Conservation (phyloP, 2,113 vertebrate species). For the Riparia riparia region DNA sequence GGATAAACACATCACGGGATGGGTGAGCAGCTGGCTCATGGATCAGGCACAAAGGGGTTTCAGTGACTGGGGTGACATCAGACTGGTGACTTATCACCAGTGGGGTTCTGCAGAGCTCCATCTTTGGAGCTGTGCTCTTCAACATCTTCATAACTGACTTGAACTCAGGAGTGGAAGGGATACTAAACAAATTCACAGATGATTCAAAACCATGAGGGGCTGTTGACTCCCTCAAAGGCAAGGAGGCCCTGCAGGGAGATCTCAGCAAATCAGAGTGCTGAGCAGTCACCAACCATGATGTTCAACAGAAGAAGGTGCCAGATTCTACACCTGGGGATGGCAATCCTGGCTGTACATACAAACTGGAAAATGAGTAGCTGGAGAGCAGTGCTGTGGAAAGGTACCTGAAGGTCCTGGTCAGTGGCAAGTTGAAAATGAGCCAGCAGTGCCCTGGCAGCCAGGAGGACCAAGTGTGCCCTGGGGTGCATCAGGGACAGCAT, state of each 20-base stretch:
- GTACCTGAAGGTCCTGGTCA: rapidly evolving
- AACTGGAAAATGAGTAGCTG: background rate
- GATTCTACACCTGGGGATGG: background rate
- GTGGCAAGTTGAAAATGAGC: rapidly evolving
- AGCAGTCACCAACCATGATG: background rate
- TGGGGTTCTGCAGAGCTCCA: background rate
- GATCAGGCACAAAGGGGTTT: rapidly evolving
- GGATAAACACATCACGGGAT: background rate
- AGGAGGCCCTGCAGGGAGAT: background rate
- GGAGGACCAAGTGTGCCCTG: rapidly evolving
- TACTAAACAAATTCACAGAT: background rate
- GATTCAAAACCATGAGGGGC: background rate
- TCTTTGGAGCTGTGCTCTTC: background rate
- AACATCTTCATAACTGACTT: background rate
- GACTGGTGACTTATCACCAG: background rate
- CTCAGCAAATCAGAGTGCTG: background rate
- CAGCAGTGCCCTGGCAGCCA: background rate
- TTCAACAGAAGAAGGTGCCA: background rate
- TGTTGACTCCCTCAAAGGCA: background rate
- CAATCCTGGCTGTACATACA: background rate
- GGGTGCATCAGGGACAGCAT: rapidly evolving
- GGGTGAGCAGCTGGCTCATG: background rate
- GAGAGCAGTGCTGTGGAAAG: rapidly evolving
- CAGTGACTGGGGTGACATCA: background rate
- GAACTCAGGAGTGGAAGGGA: background rate